Evolutionary conservation across 2,888 invertebrate species (phyloP).

Genomic region (Theodoxus fluviatilis): DNA sequence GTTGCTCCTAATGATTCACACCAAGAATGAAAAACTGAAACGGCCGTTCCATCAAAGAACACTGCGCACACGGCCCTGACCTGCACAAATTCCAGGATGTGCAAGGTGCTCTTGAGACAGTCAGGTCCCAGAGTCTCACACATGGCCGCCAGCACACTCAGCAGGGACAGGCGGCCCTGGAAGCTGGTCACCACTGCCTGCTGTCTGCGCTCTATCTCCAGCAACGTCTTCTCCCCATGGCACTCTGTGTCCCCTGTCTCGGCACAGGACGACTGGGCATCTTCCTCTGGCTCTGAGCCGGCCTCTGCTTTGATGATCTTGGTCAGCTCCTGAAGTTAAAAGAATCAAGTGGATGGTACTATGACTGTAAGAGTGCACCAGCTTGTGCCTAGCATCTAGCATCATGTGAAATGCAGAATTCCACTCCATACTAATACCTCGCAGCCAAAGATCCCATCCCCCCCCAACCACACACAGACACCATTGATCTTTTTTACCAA

Average conservation of each 20-base stretch:
- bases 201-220: conserved; percentile 33
- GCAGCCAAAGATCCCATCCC: too few relatives aligned
- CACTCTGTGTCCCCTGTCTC: too few relatives aligned
- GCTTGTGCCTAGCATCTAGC: too few relatives aligned
- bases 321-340: conserved; percentile 47
- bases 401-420: too few relatives aligned
- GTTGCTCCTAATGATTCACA: too few relatives aligned
- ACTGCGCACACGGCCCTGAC: conserved; percentile 34
- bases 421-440: too few relatives aligned
- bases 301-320: conserved; percentile 36
- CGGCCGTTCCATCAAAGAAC: too few relatives aligned
- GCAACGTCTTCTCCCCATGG: conserved; percentile 31
- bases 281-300: conserved; percentile 1
- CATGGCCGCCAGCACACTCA: conserved; percentile 51
- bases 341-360: too few relatives aligned
- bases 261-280: background rate
- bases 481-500: too few relatives aligned
- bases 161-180: conserved; percentile 34
- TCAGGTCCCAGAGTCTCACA: conserved; percentile 54
- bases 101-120: conserved; percentile 49
- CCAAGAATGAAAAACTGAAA: too few relatives aligned
- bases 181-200: conserved; percentile 21
- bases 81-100: conserved; percentile 58
- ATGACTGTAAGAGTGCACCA: too few relatives aligned
- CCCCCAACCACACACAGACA: too few relatives aligned